These are phyloP conservation scores for Agrochola litura DNA, from an alignment of 2,888 invertebrate genomes.

Conservation along the genomic window DNA sequence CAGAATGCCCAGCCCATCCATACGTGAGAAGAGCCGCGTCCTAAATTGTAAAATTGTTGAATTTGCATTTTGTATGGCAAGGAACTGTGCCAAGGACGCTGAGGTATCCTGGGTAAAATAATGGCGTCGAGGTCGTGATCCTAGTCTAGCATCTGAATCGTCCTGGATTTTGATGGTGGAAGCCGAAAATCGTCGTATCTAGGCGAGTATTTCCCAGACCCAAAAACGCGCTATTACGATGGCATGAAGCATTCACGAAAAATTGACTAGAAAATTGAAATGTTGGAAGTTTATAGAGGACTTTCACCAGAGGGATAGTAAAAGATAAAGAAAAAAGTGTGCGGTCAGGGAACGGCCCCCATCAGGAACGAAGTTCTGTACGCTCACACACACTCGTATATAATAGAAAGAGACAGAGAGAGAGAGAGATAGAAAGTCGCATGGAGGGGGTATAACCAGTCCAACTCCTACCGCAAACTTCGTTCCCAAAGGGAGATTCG, in stretches of 20 bases:
- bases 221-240: not conserved
- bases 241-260: not conserved
- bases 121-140: not conserved
- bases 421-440: too few relatives aligned
- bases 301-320: not conserved
- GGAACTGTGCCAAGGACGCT: not conserved
- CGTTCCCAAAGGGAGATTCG: not conserved
- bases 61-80: constrained; percentile 4
- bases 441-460: not conserved
- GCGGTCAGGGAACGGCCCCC: not conserved
- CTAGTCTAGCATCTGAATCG: not conserved
- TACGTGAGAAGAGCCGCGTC: not conserved
- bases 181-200: not conserved
- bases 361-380: not conserved
- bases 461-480: not conserved
- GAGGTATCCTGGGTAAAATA: not conserved
- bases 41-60: constrained; percentile 33
- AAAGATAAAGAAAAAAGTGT: not conserved
- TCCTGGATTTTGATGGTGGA: not conserved
- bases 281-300: not conserved
- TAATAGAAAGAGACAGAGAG: not conserved
- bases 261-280: not conserved
- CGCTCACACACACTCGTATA: not conserved
- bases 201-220: not conserved
- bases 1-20: not conserved